Evolutionary conservation across 2,113 vertebrate species (phyloP).

Genomic region (Gallinago jamesoni): DNA sequence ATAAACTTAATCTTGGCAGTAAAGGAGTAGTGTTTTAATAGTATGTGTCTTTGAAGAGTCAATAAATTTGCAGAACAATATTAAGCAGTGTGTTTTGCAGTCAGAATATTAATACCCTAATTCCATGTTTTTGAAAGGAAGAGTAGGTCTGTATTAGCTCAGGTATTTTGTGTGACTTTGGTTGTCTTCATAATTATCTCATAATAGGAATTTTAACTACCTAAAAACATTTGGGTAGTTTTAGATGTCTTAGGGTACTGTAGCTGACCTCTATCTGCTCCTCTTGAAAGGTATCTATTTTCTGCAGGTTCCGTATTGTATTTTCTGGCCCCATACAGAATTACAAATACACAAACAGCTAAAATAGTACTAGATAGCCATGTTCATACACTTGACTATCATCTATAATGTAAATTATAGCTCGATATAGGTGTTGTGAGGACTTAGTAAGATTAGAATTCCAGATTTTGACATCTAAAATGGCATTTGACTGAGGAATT

Average conservation of each 20-base stretch:
- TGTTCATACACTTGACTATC: background rate
- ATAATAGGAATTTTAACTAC: background rate
- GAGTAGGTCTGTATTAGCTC: background rate
- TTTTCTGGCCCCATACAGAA: background rate
- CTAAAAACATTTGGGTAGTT: background rate
- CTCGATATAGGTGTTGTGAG: background rate
- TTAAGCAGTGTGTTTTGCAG: conserved; percentile 23
- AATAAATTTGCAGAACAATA: conserved; percentile 47
- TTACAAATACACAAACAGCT: background rate
- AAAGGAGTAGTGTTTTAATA: conserved; percentile 11
- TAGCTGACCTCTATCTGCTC: background rate
- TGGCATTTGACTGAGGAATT: background rate
- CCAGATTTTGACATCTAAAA: background rate
- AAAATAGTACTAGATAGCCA: background rate
- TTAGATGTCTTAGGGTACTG: background rate
- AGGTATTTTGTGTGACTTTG: background rate
- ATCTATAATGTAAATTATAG: background rate
- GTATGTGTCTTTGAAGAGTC: conserved; percentile 32
- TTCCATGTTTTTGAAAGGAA: background rate
- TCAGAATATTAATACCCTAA: conserved; percentile 4
- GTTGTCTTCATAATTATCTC: background rate
- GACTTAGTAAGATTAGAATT: background rate
- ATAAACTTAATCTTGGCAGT: conserved; percentile 43
- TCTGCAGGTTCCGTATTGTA: background rate
- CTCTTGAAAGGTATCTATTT: background rate